Evolutionary conservation across 2,113 vertebrate species (phyloP).

Genomic region (Vanacampus margaritifer): DNA sequence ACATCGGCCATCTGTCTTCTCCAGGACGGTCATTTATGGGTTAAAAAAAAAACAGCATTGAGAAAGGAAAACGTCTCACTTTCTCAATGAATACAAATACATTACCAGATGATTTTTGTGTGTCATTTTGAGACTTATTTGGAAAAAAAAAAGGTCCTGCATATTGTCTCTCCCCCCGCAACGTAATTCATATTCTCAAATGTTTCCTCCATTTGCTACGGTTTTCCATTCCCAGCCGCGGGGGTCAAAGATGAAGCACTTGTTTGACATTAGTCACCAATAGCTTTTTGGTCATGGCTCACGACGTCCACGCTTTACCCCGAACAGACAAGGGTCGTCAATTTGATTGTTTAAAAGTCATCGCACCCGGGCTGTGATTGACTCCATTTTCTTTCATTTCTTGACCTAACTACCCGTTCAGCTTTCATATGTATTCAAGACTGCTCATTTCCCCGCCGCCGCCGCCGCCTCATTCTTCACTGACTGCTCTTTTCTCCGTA

Average conservation of each 20-base stretch:
- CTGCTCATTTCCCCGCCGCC: conserved; percentile 60
- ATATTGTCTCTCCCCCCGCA: conserved; percentile 28
- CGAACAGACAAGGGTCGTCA: conserved; percentile 67
- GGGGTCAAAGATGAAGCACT: conserved; percentile 67
- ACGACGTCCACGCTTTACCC: conserved; percentile 63
- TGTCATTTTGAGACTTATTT: conserved; percentile 48
- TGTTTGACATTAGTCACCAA: conserved; percentile 68
- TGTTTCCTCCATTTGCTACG: conserved; percentile 45
- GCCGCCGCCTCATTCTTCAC: conserved; percentile 62
- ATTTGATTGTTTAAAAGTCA: conserved; percentile 82
- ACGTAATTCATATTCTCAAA: conserved; percentile 61
- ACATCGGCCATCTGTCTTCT: conserved; percentile 62
- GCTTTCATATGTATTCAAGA: conserved; percentile 62
- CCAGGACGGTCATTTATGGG: conserved; percentile 36
- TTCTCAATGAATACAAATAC: conserved; percentile 52
- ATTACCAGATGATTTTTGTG: conserved; percentile 38
- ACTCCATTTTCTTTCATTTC: conserved; percentile 77
- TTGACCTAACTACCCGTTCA: conserved; percentile 76
- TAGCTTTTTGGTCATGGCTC: conserved; percentile 70
- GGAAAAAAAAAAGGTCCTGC: conserved; percentile 5
- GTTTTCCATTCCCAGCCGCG: conserved; percentile 64
- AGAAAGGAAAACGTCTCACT: conserved; percentile 22
- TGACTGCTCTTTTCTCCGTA: conserved; percentile 64
- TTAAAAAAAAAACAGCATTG: neutral
- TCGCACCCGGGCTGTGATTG: conserved; percentile 73